Base-by-base conservation (phyloP, 2,888 invertebrate genomes). In the Nesidiocoris tenuis region DNA sequence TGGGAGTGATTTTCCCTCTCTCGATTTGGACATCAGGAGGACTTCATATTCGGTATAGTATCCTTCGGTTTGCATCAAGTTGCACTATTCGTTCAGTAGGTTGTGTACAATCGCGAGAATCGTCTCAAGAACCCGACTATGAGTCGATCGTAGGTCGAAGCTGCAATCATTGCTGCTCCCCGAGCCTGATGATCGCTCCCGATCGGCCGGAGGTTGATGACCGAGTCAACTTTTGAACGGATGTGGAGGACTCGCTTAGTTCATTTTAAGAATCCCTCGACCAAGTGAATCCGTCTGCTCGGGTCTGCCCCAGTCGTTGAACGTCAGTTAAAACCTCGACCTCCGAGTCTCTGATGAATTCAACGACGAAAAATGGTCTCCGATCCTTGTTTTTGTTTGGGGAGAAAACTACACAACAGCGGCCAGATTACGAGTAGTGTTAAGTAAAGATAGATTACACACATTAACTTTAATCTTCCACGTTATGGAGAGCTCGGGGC, bases 371-470 rank as follows among this genome's bases (percentile, higher is more conserved):
- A 66, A 66, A 66, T 66, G 54, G 24, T 66, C 19, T 17, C 19
- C 54, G 21, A 55, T 66, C 21, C 54, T 39, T 66, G 5, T 39
- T 39, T 39, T 39, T 39, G 3, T 39, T 59, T 9, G n/a, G 17
- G 67, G 18, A 67, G 39, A 67, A 67, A 18, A 54, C 67, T 19
- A 68, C 23, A 56, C 39, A 68, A 18, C 7, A 22, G 18, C 21
- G 23, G 59, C 18, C 17, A 68, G 56, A 72, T 74, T 65, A 74
- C 23, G 56, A n/a, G 39, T 55, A 74, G 65, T 74, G 64, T 65
- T 65, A 72, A 74, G 74, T 54, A 65, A 74, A 75, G 68, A 75
- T 61, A 68, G 24, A 76, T 76, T 76, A 76, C 76, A 76, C 70
- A 74, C 56, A 76, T 76, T 76, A 76, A 24, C 23, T 76, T 71